Evolutionary conservation across 2,797 vertebrate species (phyloP).

Genomic region (Amblyopsis hoosieri): DNA sequence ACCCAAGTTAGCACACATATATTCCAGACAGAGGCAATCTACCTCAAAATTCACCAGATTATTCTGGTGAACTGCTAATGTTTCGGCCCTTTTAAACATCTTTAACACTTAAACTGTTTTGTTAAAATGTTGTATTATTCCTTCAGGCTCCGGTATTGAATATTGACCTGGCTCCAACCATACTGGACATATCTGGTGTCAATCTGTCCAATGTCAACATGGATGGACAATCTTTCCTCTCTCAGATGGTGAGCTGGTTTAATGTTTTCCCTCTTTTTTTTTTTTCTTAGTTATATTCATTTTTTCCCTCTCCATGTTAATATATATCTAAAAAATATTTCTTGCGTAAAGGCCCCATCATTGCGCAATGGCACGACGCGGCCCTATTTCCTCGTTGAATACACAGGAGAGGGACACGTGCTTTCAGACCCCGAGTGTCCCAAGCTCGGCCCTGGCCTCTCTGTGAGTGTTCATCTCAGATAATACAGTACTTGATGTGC

Average conservation of each 20-base stretch:
- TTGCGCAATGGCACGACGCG: conserved; percentile 69
- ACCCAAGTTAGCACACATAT: too few relatives aligned
- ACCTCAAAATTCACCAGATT: too few relatives aligned
- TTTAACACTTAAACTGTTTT: neutral
- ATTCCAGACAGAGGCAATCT: too few relatives aligned
- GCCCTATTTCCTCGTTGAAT: conserved; percentile 79
- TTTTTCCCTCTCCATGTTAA: neutral
- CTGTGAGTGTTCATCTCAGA: conserved; percentile 63
- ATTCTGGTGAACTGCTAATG: too few relatives aligned
- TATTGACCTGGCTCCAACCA: conserved; percentile 80
- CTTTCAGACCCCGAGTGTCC: conserved; percentile 74
- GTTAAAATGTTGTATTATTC: neutral
- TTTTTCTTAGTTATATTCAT: neutral
- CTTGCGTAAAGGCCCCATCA: conserved; percentile 63
- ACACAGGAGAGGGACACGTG: conserved; percentile 75
- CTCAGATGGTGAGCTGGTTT: conserved; percentile 74
- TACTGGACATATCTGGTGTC: conserved; percentile 80
- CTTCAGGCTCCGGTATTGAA: conserved; percentile 77
- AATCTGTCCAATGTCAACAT: conserved; percentile 66
- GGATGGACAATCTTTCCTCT: conserved; percentile 81
- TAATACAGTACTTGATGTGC: neutral
- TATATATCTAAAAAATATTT: neutral
- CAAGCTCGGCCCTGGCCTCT: conserved; percentile 76
- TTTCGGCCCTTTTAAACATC: too few relatives aligned
- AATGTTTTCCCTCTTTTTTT: neutral